phyloP scores from a whole-genome alignment of 2,113 vertebrate species.

The Poecile atricapillus region DNA sequence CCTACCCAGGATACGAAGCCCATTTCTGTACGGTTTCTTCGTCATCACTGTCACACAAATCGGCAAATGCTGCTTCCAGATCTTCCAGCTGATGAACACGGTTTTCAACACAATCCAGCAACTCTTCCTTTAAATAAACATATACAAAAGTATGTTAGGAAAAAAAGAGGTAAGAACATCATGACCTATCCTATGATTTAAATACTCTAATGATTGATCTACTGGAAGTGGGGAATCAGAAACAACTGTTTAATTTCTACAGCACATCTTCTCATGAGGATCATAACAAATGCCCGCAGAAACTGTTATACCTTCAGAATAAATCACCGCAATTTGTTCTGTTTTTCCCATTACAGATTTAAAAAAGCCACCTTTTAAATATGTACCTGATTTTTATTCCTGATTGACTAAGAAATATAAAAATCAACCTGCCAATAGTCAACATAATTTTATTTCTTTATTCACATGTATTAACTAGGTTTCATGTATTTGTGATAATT shows the following conservation, averaged over 20 bases:
- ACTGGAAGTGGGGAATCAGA: background rate
- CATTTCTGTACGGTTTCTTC: conserved; percentile 82
- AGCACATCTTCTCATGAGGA: background rate
- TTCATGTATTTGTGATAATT: background rate
- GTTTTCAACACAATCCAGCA: conserved; percentile 86
- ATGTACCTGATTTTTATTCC: background rate
- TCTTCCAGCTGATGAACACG: conserved; percentile 90
- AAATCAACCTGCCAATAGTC: background rate
- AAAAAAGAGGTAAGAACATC: background rate
- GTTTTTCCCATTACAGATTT: background rate
- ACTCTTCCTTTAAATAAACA: conserved; percentile 67
- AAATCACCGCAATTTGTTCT: background rate
- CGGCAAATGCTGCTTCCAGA: conserved; percentile 89
- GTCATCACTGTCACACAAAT: conserved; percentile 87
- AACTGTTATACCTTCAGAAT: background rate
- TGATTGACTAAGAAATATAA: background rate
- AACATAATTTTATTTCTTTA: background rate
- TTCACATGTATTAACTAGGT: background rate
- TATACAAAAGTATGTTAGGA: background rate
- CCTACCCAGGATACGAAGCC: conserved; percentile 82
- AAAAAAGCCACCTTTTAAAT: background rate
- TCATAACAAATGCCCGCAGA: background rate
- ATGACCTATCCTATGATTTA: background rate
- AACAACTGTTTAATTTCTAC: background rate
- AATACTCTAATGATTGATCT: background rate